A percentile compares a stretch with the other conserved stretches of the same genome.
phyloP scores from a whole-genome alignment of 1,140 invertebrate species.

The Bombus confusus region DNA sequence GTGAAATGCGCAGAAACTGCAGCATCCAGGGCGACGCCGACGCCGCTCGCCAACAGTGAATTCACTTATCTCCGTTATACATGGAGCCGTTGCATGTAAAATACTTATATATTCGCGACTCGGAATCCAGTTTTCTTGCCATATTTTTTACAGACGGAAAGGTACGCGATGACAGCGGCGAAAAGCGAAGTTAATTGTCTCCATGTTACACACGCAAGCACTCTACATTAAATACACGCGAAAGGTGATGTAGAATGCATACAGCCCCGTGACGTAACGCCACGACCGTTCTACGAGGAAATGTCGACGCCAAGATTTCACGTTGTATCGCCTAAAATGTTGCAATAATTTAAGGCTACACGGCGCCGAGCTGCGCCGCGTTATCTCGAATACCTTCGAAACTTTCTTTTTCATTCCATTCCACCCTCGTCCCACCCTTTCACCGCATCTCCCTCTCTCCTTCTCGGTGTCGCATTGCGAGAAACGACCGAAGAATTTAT shows the following conservation, averaged over 20 bases:
- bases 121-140: constrained; percentile 40
- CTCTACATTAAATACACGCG: not conserved
- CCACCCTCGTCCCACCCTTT: not conserved
- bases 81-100: not conserved
- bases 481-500: constrained; percentile 44
- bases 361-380: not conserved
- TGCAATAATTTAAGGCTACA: constrained; percentile 46
- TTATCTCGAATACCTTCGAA: constrained; percentile 6
- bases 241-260: constrained; percentile 24
- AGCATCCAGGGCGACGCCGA: constrained; percentile 20
- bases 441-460: too few species aligned
- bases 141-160: constrained; percentile 39
- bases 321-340: constrained; percentile 11
- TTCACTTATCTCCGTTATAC: constrained; percentile 37
- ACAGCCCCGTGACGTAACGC: constrained; percentile 43
- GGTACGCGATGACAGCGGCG: not conserved
- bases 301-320: constrained; percentile 26
- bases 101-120: constrained; percentile 33
- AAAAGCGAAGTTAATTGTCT: constrained; percentile 50
- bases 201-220: constrained; percentile 2
- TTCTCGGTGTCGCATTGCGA: not conserved
- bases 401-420: constrained; percentile 2
- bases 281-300: constrained; percentile 7
- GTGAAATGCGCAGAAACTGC: constrained; percentile 53
- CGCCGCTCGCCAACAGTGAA: constrained; percentile 7